These are phyloP conservation scores for Cataglyphis livida DNA, from an alignment of 2,888 invertebrate species.

Conservation along the genomic window DNA sequence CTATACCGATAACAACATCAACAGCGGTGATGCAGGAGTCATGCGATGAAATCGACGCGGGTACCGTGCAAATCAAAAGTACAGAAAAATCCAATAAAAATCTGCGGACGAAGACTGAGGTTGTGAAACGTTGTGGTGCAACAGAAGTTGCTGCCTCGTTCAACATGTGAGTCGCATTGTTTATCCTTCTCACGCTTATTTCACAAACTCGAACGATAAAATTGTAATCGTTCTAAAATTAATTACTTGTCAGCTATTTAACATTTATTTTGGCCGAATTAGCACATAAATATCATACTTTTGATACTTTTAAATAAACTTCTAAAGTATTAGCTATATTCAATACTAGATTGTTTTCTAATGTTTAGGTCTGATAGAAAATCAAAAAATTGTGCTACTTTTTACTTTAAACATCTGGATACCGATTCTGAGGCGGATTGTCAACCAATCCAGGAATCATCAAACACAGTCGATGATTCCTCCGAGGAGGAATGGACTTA, in stretches of 20 bases:
- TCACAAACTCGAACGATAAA: background rate
- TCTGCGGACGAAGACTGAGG: constrained; percentile 53
- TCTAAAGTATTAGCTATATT: background rate
- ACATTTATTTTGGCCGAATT: background rate
- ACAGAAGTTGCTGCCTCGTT: constrained; percentile 79
- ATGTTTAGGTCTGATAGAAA: constrained; percentile 89
- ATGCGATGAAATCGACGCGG: constrained; percentile 80
- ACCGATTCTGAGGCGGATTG: constrained; percentile 93
- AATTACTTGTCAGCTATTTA: background rate
- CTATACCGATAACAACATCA: constrained; percentile 76
- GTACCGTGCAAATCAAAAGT: constrained; percentile 60
- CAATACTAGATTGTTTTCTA: constrained; percentile 14
- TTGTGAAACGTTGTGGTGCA: constrained; percentile 76
- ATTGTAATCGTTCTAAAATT: background rate
- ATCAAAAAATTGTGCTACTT: constrained; percentile 93
- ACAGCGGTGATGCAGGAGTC: constrained; percentile 75
- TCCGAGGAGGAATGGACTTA: constrained; percentile 91
- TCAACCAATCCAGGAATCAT: constrained; percentile 81
- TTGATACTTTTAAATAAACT: background rate
- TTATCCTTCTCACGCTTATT: background rate
- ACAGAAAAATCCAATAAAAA: constrained; percentile 60
- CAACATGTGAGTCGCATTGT: constrained; percentile 77
- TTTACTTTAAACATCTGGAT: constrained; percentile 95
- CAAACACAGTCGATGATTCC: constrained; percentile 87
- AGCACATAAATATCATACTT: background rate